phyloP scores from a whole-genome alignment of 2,888 invertebrate species.

The Diaphora mendica region DNA sequence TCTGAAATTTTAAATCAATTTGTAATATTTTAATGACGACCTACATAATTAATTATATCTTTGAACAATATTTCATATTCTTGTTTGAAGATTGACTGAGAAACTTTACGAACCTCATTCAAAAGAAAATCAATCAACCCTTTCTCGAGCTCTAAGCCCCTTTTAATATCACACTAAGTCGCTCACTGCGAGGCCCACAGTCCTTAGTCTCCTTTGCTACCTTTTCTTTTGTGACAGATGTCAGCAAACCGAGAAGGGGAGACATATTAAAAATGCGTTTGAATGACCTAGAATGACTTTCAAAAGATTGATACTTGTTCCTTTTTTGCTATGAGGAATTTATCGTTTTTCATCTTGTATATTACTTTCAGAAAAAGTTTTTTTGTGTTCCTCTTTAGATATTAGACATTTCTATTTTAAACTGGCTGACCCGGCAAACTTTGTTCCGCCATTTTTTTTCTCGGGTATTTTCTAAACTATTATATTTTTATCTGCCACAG shows the following conservation, averaged over 20 bases:
- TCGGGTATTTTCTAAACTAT: too few relatives aligned
- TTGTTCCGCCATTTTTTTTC: too few relatives aligned
- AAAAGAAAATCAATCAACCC: conserved; percentile 23
- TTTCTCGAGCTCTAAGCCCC: conserved; percentile 16
- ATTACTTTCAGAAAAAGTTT: conserved; percentile 35
- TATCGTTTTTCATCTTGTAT: conserved; percentile 34
- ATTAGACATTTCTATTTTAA: neutral
- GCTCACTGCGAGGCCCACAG: conserved; percentile 47
- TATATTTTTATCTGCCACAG: too few relatives aligned
- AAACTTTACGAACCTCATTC: conserved; percentile 6
- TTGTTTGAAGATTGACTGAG: conserved; percentile 5
- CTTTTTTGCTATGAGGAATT: conserved; percentile 38
- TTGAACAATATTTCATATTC: neutral
- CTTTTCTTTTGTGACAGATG: conserved; percentile 72
- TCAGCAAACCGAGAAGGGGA: conserved; percentile 67
- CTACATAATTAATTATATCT: neutral
- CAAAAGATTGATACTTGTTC: conserved; percentile 46
- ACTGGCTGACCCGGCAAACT: too few relatives aligned
- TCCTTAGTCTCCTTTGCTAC: conserved; percentile 56
- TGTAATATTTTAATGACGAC: neutral
- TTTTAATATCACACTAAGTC: conserved; percentile 22
- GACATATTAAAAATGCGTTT: conserved; percentile 74
- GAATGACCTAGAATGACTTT: conserved; percentile 64
- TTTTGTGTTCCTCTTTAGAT: neutral
- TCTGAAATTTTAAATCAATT: neutral